Conservation (phyloP, 2,888 invertebrate species). For the Stenodera caucasica region DNA sequence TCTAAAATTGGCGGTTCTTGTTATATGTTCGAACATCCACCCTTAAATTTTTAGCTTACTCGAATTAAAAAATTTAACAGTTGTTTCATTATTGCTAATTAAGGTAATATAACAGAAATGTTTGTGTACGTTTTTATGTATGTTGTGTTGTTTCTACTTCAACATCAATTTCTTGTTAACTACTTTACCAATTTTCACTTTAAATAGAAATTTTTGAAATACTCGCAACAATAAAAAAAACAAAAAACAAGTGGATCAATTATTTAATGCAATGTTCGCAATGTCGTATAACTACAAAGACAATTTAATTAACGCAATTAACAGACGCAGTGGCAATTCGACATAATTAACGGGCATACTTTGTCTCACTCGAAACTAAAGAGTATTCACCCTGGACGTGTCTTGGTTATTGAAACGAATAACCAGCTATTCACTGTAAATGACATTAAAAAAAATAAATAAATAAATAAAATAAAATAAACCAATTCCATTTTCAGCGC, state of each 20-base stretch:
- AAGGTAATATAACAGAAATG: no score
- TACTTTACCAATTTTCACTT: neutral
- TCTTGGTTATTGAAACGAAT: slow-evolving; percentile 26
- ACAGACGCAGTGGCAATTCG: slow-evolving; percentile 32
- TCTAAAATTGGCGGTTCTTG: slow-evolving; percentile 23
- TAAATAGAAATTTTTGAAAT: neutral
- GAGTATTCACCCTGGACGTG: slow-evolving; percentile 38
- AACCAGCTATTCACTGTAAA: slow-evolving; percentile 23
- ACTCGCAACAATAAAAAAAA: slow-evolving; percentile 3
- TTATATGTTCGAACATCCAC: neutral
- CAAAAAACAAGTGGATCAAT: slow-evolving; percentile 12
- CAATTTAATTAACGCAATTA: slow-evolving; percentile 38
- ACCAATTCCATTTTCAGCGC: neutral
- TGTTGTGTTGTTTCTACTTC: neutral
- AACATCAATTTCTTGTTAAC: neutral
- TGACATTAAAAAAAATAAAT: slow-evolving; percentile 27
- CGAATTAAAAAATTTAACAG: no score
- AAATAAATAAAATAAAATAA: no score
- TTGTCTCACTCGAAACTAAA: slow-evolving; percentile 28
- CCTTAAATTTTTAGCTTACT: no score
- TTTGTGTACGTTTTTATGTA: neutral
- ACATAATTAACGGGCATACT: slow-evolving; percentile 36
- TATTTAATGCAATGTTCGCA: slow-evolving; percentile 22
- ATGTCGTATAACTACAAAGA: slow-evolving; percentile 21
- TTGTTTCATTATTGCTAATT: neutral